Base-by-base conservation (phyloP, 2,113 vertebrate genomes). In the Acanthochromis polyacanthus region DNA sequence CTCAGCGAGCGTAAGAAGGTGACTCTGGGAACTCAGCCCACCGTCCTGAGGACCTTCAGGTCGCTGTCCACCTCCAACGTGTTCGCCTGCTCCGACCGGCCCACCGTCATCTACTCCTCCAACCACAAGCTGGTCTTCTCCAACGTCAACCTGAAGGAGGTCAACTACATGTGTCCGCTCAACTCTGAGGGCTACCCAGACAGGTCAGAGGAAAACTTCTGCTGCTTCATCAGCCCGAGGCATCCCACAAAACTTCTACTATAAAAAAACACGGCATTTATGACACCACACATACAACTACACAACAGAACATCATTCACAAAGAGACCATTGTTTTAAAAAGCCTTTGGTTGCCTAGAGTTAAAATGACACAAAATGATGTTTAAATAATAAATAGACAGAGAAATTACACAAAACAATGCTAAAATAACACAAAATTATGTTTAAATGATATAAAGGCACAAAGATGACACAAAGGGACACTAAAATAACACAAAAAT, bases 71-170 rank as follows among this genome's bases (percentile, higher is more conserved):
- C 98, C 23, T 99, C 98, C 82, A 99, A 99, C 0, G 98, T 99
- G 10, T 99, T 99, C 1, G 98, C 98, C 66, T 99, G 98, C 92
- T 99, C 98, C 0, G 98, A 99, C 93, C 96, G 98, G 8, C 98
- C 98, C 78, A 99, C 98, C 0, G 98, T 99, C 94, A 99, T 99
- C 94, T 99, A 99, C 87, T 99, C 98, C 91, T 99, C 97, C 90
- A 99, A 99, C 92, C 98, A 99, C 95, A 99, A 99, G 79, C 93
- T 99, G 82, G 98, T 99, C 69, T 99, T 99, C 93, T 99, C 98
- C 84, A 99, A 99, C 0, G 98, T 99, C 92, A 99, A 99, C 94
- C 96, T 99, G 78, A 99, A 99, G 90, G 98, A 99, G 82, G 98
- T 99, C 90, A 99, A 99, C 92, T 99, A 99, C 85, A 99, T 99